Conservation (phyloP, 2,113 vertebrate genomes). For the Eurypyga helias region DNA sequence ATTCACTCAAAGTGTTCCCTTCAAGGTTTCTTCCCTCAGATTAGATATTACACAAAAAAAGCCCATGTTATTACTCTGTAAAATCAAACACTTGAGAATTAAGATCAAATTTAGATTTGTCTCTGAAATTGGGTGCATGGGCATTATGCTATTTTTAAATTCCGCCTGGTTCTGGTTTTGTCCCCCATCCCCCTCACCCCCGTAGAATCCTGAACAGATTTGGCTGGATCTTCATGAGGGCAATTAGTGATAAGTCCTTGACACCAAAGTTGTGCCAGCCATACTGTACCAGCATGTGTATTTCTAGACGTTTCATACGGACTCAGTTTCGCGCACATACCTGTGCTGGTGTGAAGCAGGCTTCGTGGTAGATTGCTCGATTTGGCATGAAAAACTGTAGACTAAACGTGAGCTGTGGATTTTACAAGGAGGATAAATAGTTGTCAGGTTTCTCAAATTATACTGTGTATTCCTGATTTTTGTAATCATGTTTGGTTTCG, state of each 20-base stretch:
- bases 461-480: neutral
- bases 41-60: neutral
- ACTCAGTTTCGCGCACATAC: fast-evolving
- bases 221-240: neutral
- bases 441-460: neutral
- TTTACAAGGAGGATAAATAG: neutral
- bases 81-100: neutral
- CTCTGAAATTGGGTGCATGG: neutral
- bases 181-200: neutral
- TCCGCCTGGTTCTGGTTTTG: neutral
- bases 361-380: neutral
- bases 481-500: neutral
- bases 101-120: neutral
- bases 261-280: neutral
- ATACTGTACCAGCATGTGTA: too few relatives aligned
- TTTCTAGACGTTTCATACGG: too few relatives aligned
- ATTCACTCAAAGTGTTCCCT: neutral
- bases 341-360: neutral
- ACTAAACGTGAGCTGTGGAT: neutral
- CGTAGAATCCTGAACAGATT: neutral
- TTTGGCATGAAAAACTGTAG: neutral
- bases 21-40: neutral
- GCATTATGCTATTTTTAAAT: neutral
- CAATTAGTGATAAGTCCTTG: neutral
- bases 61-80: neutral